Evolutionary conservation across 2,113 vertebrate species (phyloP).

Genomic region (Grammomys surdaster): DNA sequence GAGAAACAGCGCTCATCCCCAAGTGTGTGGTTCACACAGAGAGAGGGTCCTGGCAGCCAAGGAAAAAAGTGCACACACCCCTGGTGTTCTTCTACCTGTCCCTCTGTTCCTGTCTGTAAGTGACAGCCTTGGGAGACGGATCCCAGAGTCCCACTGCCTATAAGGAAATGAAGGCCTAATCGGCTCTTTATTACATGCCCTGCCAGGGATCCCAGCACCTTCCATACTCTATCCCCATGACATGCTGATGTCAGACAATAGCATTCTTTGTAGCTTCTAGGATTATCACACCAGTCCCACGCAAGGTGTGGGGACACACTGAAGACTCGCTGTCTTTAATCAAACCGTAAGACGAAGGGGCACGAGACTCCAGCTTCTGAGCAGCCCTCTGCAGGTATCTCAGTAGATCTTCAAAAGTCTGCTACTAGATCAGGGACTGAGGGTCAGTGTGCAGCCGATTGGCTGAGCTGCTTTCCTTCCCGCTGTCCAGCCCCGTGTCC

Average conservation of each 20-base stretch:
- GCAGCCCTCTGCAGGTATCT: rapidly evolving
- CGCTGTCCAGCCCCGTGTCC: rapidly evolving
- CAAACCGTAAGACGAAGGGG: neutral
- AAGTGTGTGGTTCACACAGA: neutral
- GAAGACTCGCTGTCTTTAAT: neutral
- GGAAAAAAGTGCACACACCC: too few species aligned
- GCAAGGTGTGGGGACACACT: too few species aligned
- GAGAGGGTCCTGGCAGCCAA: neutral
- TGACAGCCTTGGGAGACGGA: neutral
- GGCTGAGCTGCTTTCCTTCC: neutral
- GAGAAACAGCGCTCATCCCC: neutral
- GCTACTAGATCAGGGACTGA: neutral
- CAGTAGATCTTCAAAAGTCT: neutral
- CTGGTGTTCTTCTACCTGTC: neutral
- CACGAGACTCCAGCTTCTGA: neutral
- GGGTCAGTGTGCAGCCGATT: rapidly evolving
- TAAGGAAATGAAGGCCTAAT: neutral
- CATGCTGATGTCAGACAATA: neutral
- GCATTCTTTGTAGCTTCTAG: neutral
- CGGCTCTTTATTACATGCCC: too few species aligned
- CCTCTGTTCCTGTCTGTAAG: neutral
- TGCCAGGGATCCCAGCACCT: neutral
- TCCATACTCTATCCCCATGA: too few species aligned
- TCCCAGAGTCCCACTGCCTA: neutral
- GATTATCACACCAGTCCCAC: neutral